A percentile compares a stretch with the other conserved stretches of the same genome.
Conservation (phyloP, 2,797 vertebrate species). For the Myotis pilosus region DNA sequence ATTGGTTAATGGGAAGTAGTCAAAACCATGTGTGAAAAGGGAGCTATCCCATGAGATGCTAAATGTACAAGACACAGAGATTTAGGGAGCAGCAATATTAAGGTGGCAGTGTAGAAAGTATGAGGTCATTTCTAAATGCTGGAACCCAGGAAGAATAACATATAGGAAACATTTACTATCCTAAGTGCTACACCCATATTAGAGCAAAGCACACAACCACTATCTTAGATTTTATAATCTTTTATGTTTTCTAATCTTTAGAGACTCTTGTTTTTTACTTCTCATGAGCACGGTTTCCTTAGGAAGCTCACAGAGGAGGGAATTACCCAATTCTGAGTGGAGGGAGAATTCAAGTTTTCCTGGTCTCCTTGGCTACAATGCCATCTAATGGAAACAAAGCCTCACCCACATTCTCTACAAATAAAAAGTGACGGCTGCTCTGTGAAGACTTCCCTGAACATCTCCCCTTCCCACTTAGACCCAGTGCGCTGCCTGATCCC, state of each 20-base stretch:
- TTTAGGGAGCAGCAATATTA: not conserved
- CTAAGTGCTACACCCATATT: not conserved
- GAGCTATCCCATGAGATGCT: not conserved
- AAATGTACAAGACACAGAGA: not conserved
- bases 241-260: not conserved
- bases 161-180: not conserved
- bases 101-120: not conserved
- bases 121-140: not conserved
- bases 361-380: conserved; percentile 10
- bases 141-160: not conserved
- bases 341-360: conserved; percentile 25
- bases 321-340: not conserved
- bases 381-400: not conserved
- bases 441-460: not conserved
- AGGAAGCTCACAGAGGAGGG: not conserved
- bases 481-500: not conserved
- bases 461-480: not conserved
- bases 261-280: conserved; percentile 8
- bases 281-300: not conserved
- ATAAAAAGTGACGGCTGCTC: not conserved
- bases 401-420: not conserved
- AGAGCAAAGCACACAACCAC: not conserved
- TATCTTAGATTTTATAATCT: not conserved
- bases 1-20: not conserved
- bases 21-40: not conserved